Evolutionary conservation across 2,113 vertebrate species (phyloP).

Genomic region (Cebus imitator): DNA sequence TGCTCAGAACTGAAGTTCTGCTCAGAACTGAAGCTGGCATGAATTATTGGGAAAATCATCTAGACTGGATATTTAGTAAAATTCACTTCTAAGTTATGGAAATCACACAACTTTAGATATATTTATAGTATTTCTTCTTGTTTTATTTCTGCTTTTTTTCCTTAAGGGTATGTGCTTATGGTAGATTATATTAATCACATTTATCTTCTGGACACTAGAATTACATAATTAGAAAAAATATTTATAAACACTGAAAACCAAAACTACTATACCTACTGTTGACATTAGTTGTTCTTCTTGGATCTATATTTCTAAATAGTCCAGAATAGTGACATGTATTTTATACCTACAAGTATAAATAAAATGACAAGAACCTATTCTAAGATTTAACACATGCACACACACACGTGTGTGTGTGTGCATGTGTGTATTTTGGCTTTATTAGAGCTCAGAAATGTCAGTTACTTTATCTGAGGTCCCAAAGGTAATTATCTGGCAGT

Average conservation of each 20-base stretch:
- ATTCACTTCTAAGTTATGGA: background rate
- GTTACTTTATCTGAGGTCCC: background rate
- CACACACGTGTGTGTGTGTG: background rate
- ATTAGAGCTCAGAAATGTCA: background rate
- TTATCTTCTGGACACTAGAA: background rate
- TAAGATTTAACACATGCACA: background rate
- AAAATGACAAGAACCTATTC: background rate
- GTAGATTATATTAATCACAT: background rate
- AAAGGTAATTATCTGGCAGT: background rate
- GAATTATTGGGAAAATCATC: background rate
- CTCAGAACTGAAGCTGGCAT: background rate
- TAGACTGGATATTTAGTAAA: background rate
- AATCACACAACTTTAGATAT: background rate
- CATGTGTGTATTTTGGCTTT: background rate
- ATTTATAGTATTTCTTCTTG: background rate
- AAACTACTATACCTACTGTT: background rate
- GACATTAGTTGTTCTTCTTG: background rate
- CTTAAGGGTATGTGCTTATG: background rate
- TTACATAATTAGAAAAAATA: background rate
- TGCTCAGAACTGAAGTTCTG: constrained; percentile 15
- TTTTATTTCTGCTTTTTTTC: background rate
- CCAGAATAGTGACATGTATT: background rate
- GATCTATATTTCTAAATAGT: background rate
- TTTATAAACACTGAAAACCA: background rate
- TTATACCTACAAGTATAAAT: background rate